These are phyloP conservation scores for Nemurella pictetii DNA, from an alignment of 2,888 invertebrate genomes.

Conservation along the genomic window DNA sequence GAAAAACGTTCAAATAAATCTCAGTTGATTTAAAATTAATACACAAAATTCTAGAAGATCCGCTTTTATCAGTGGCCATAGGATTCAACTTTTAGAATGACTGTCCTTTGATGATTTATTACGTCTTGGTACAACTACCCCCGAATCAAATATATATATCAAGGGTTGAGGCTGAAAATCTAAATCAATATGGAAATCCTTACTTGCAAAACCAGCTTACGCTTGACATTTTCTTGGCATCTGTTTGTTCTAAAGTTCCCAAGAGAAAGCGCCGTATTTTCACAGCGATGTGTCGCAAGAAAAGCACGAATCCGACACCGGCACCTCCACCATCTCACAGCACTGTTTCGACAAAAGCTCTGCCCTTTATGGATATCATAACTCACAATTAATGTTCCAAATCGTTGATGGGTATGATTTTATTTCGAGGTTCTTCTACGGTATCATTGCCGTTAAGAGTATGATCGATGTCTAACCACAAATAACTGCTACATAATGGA, in stretches of 20 bases:
- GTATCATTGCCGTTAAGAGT: neutral
- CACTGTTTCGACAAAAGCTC: neutral
- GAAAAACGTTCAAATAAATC: neutral
- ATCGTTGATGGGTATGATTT: neutral
- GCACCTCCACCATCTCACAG: neutral
- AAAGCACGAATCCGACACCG: no score
- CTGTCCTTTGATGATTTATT: neutral
- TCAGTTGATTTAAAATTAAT: neutral
- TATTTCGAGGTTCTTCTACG: neutral
- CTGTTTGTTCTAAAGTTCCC: neutral
- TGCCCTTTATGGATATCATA: neutral
- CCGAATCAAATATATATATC: neutral
- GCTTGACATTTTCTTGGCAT: neutral
- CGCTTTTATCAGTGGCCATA: neutral
- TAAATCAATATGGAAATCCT: neutral
- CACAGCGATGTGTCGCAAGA: neutral
- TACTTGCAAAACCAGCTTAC: neutral
- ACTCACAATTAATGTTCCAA: neutral
- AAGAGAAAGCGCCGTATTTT: neutral
- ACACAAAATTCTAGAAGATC: neutral
- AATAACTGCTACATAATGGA: neutral
- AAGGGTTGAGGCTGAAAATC: neutral
- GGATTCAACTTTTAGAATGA: neutral
- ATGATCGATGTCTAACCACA: neutral
- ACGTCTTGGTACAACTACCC: neutral